phyloP scores from a whole-genome alignment of 2,797 vertebrate species.

The Heteromormyrus szaboi region DNA sequence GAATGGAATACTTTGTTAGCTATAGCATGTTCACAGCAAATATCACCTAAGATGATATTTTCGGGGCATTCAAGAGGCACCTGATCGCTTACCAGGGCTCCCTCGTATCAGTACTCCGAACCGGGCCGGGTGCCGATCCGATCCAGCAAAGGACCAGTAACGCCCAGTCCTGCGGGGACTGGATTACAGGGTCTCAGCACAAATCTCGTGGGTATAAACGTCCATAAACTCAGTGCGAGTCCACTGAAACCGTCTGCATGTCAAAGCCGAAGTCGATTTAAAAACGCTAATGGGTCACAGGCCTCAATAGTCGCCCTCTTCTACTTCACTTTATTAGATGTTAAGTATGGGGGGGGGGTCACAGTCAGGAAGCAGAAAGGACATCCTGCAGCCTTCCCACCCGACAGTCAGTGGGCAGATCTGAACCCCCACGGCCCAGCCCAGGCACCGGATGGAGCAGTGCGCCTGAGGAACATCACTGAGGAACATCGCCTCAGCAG shows the following conservation, averaged over 20 bases:
- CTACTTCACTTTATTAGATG: neutral
- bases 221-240: neutral
- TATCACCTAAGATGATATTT: neutral
- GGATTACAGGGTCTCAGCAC: neutral
- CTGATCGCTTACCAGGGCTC: neutral
- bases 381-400: neutral
- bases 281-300: neutral
- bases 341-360: neutral
- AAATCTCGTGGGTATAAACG: neutral
- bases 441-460: neutral
- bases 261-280: too few relatives aligned
- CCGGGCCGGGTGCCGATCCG: neutral
- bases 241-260: neutral
- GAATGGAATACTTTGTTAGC: neutral
- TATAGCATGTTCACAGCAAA: conserved; percentile 5
- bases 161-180: neutral
- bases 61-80: neutral
- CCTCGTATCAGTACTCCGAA: neutral
- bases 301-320: neutral
- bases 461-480: neutral
- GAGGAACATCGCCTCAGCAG: neutral
- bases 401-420: neutral
- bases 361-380: neutral
- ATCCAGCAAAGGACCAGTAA: neutral
- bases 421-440: neutral